phyloP scores from a whole-genome alignment of 2,797 vertebrate species.

The Myiothlypis coronata region DNA sequence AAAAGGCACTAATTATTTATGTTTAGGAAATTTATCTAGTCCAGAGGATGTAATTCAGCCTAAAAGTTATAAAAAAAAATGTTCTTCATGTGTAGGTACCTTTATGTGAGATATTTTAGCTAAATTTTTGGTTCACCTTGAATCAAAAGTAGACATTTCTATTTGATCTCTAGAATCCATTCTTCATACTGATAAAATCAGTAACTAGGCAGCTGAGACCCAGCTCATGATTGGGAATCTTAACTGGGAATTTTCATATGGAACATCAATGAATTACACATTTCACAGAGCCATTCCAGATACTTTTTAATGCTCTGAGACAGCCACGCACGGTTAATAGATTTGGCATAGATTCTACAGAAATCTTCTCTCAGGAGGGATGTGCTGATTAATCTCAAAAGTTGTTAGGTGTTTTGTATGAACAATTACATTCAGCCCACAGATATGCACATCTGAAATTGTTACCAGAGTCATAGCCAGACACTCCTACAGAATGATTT shows the following conservation, averaged over 20 bases:
- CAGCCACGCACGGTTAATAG: not conserved
- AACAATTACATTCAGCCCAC: not conserved
- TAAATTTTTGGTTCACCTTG: not conserved
- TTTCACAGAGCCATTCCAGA: not conserved
- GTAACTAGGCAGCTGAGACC: not conserved
- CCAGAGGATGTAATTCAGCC: not conserved
- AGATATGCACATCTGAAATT: not conserved
- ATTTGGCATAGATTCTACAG: not conserved
- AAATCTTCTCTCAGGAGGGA: not conserved
- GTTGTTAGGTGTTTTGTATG: not conserved
- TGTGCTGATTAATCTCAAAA: not conserved
- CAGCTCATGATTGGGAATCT: not conserved
- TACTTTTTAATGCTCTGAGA: not conserved
- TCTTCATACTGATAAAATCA: not conserved
- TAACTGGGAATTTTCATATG: not conserved
- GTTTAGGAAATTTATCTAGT: not conserved
- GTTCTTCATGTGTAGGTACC: fast-evolving
- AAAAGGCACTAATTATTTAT: not conserved
- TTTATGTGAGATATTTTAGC: not conserved
- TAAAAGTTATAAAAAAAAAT: not conserved
- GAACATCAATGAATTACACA: not conserved
- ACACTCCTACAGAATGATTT: not conserved
- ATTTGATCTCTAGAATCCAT: not conserved
- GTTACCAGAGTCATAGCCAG: not conserved
- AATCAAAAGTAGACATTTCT: not conserved